A percentile compares a stretch with the other conserved stretches of the same genome.
These are phyloP conservation scores for Cephus pulcher DNA, from an alignment of 2,888 invertebrate species.

Conservation along the genomic window DNA sequence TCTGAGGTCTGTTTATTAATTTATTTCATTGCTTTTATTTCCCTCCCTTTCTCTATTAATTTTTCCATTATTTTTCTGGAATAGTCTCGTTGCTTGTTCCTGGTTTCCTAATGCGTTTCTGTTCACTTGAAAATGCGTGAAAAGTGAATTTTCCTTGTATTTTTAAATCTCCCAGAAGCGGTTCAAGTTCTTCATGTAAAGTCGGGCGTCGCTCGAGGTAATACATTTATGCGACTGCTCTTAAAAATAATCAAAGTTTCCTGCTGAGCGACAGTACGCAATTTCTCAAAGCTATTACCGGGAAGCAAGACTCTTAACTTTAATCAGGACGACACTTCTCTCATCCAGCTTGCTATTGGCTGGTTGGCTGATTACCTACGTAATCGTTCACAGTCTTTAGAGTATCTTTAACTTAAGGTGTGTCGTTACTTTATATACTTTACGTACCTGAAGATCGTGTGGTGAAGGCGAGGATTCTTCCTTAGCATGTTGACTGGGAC, in stretches of 20 bases:
- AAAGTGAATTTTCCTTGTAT: not conserved
- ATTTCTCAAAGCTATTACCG: slow-evolving; percentile 20
- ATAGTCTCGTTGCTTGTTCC: not conserved
- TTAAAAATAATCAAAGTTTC: slow-evolving; percentile 26
- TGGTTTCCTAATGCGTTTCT: not conserved
- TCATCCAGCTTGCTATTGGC: not conserved
- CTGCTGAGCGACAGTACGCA: slow-evolving; percentile 19
- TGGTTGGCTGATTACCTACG: not conserved
- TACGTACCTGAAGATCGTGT: slow-evolving; percentile 17
- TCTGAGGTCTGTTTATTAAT: not conserved
- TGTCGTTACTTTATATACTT: not conserved
- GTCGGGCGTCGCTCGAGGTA: slow-evolving; percentile 7
- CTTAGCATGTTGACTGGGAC: slow-evolving; percentile 52
- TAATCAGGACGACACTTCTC: not conserved
- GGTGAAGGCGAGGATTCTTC: slow-evolving; percentile 54
- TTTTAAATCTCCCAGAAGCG: not conserved
- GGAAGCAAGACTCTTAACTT: not conserved
- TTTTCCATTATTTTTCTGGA: not conserved
- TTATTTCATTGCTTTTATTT: not conserved
- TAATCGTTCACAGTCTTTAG: not conserved
- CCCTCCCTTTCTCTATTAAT: not conserved
- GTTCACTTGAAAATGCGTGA: not conserved
- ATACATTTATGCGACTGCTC: slow-evolving; percentile 21
- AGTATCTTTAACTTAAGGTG: not conserved
- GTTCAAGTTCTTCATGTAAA: not conserved